Evolutionary conservation across 1,140 invertebrate genomes (phyloP), one percentile per base, ranked within the genome.

Genomic region (Trachelipus rathkii): DNA sequence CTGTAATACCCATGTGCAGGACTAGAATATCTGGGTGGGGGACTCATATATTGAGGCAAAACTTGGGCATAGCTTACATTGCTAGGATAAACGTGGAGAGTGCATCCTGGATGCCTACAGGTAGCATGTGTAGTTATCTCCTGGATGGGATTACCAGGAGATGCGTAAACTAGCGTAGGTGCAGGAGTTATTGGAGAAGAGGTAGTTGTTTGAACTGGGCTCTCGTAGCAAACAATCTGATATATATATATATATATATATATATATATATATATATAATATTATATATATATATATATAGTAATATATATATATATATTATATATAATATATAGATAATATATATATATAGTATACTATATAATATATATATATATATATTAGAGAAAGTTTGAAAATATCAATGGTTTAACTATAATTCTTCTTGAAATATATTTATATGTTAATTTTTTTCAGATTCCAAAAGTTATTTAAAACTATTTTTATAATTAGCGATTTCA

Each of bases 211-310:
- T 46, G 46, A 24, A 44, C 45, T 43, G 68, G 21, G 45, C 44
- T 72, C 19, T 72, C 66, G 69, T 71, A 75, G 70, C 68, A 21
- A 66, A n/a, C 73, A 79, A 53, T 75, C 73, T 75, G n/a, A n/a
- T n/a, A n/a, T n/a, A 33, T 33, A 33, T 33, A 33, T 33, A 33
- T 33, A 33, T 33, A 33, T 33, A 33, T 33, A 33, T 33, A 33
- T 33, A 33, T 33, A 33, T 33, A 33, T 33, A 33, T 33, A 33
- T 33, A 33, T 33, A 33, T 33, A 71, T 44, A 71, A 23, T 23
- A n/a, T 13, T 44, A 19, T 67, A 67, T n/a, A 44, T 71, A 13
- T 21, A 23, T 23, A 6, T 15, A 71, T 44, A 13, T 13, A n/a
- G n/a, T n/a, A n/a, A n/a, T 44, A n/a, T 44, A n/a, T n/a, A 7